Percentiles rank a stretch among this genome's conserved stretches.
Evolutionary conservation across 2,113 vertebrate species (phyloP).

Genomic region (Anarrhichthys ocellatus): DNA sequence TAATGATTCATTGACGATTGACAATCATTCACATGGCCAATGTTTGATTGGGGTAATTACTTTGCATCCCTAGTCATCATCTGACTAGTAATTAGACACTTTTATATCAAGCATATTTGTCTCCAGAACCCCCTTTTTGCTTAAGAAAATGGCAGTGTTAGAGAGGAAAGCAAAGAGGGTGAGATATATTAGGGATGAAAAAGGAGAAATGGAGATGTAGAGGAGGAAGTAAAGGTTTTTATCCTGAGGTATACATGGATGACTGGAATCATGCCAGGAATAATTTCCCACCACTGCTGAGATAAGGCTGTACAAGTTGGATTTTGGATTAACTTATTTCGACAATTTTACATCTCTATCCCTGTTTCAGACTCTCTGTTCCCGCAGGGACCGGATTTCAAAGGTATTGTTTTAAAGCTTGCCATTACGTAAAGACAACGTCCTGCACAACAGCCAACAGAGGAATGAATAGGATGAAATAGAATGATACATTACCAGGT

Average conservation of each 20-base stretch:
- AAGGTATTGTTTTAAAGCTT: slow-evolving; percentile 29
- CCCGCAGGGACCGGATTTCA: slow-evolving; percentile 50
- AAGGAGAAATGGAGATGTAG: not conserved
- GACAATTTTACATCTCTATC: slow-evolving; percentile 27
- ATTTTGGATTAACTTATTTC: slow-evolving; percentile 38
- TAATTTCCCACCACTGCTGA: slow-evolving; percentile 32
- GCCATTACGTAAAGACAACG: slow-evolving; percentile 34
- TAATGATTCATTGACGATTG: not conserved
- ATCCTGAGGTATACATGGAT: slow-evolving; percentile 33
- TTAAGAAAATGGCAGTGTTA: not conserved
- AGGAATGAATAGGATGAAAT: not conserved
- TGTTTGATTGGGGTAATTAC: not conserved
- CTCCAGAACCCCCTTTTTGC: not conserved
- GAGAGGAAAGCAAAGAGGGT: not conserved
- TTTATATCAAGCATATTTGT: not conserved
- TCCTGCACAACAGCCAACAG: slow-evolving; percentile 5
- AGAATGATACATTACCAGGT: slow-evolving; percentile 1
- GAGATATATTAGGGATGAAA: not conserved
- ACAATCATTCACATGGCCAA: not conserved
- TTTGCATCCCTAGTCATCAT: not conserved
- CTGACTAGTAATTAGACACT: not conserved
- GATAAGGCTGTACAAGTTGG: slow-evolving; percentile 39
- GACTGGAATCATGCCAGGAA: slow-evolving; percentile 36
- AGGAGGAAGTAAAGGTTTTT: slow-evolving; percentile 32
- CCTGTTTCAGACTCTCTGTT: not conserved